A percentile compares a stretch with the other conserved stretches of the same genome.
These are phyloP conservation scores for Heliconius hermathena DNA, from an alignment of 1,140 invertebrate genomes.

Conservation along the genomic window DNA sequence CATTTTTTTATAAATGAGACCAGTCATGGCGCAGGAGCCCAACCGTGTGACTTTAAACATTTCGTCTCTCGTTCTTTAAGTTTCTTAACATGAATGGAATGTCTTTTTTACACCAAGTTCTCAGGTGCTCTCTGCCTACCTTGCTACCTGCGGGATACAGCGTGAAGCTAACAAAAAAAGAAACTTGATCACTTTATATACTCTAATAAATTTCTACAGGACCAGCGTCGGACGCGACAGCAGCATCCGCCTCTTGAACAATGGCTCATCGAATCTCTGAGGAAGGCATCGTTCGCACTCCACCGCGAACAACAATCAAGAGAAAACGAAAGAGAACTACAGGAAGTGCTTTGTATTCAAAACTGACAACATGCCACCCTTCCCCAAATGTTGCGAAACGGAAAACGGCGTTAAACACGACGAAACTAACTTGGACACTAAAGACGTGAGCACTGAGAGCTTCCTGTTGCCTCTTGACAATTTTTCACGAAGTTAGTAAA, in stretches of 20 bases:
- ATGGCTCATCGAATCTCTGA: conserved; percentile 72
- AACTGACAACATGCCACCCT: conserved; percentile 54
- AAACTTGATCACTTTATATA: too few species aligned
- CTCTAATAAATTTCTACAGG: too few species aligned
- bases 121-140: too few species aligned
- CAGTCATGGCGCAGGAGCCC: too few species aligned
- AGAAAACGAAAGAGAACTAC: conserved; percentile 63
- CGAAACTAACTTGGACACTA: conserved; percentile 52
- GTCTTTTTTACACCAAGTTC: too few species aligned
- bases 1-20: too few species aligned
- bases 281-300: conserved; percentile 50
- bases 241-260: conserved; percentile 71
- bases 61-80: too few species aligned
- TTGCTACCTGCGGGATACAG: too few species aligned
- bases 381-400: conserved; percentile 68
- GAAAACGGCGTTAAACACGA: conserved; percentile 57
- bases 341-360: conserved; percentile 59
- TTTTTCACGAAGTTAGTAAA: conserved; percentile 32
- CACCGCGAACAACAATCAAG: conserved; percentile 62
- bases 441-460: conserved; percentile 63
- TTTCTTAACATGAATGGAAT: too few species aligned
- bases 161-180: too few species aligned
- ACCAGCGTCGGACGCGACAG: conserved; percentile 70
- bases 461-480: conserved; percentile 56
- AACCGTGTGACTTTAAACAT: too few species aligned